These are phyloP conservation scores for Hololepta plana DNA, from an alignment of 2,888 invertebrate genomes.

Conservation along the genomic window DNA sequence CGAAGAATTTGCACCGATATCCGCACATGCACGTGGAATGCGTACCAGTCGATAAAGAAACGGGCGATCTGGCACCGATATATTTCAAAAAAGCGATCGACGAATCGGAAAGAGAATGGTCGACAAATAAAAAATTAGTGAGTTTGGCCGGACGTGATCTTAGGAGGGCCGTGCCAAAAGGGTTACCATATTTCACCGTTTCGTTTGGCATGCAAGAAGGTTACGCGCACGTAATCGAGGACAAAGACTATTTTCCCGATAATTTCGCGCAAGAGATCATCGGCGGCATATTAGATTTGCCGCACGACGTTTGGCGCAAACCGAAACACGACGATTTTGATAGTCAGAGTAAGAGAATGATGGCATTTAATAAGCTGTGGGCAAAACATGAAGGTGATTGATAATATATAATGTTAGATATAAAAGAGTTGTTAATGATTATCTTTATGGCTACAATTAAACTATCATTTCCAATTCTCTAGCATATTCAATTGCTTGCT, in stretches of 20 bases:
- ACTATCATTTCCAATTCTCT: constrained; percentile 99
- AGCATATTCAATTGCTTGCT: constrained; percentile 92
- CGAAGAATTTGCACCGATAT: constrained; percentile 34
- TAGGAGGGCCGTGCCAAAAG: constrained; percentile 72
- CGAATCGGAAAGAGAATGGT: constrained; percentile 92
- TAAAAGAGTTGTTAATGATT: constrained; percentile 4
- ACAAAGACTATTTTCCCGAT: constrained; percentile 66
- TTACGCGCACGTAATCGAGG: constrained; percentile 94
- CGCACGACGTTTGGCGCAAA: constrained; percentile 72
- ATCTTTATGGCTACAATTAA: constrained; percentile 29
- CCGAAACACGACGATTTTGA: constrained; percentile 58
- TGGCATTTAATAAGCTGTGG: constrained; percentile 55
- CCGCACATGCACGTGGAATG: constrained; percentile 84
- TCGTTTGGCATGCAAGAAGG: constrained; percentile 80
- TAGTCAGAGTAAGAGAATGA: constrained; percentile 54
- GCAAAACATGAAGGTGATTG: constrained; percentile 40
- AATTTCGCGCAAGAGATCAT: constrained; percentile 93
- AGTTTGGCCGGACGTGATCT: constrained; percentile 53
- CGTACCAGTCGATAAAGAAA: constrained; percentile 66
- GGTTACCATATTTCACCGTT: constrained; percentile 87
- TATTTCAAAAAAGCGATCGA: constrained; percentile 96
- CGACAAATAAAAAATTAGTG: constrained; percentile 81
- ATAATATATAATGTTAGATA: background rate
- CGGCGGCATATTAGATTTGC: constrained; percentile 84
- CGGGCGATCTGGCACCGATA: constrained; percentile 79